These are phyloP conservation scores for Glyptemys insculpta DNA, from an alignment of 2,797 vertebrate genomes.

Conservation along the genomic window DNA sequence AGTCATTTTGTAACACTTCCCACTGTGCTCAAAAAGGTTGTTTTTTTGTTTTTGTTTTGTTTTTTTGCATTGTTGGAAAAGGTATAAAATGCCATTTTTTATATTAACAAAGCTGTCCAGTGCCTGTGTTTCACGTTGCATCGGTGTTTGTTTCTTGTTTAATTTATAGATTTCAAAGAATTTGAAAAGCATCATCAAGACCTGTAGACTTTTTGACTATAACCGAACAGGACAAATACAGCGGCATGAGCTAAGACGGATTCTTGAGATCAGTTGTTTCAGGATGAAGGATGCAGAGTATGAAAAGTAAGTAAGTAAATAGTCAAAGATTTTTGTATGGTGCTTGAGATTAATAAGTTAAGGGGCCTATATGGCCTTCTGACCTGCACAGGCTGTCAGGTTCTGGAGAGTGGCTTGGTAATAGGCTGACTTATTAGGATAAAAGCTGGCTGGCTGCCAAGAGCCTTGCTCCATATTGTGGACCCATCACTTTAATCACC, in stretches of 20 bases:
- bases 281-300: constrained; percentile 76
- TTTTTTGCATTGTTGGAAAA: constrained; percentile 1
- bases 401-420: neutral
- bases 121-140: neutral
- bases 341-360: neutral
- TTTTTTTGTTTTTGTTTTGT: neutral
- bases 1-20: constrained; percentile 22
- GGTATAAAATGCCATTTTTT: neutral
- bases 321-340: neutral
- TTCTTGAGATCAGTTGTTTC: constrained; percentile 78
- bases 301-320: constrained; percentile 71
- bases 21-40: neutral
- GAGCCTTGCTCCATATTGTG: neutral
- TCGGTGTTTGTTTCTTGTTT: constrained; percentile 4
- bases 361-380: constrained; percentile 3
- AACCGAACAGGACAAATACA: constrained; percentile 68
- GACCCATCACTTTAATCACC: constrained; percentile 28
- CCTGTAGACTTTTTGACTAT: constrained; percentile 77
- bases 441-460: neutral
- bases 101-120: neutral
- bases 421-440: neutral
- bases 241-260: constrained; percentile 55
- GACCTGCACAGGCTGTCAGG: constrained; percentile 29
- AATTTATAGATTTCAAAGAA: constrained; percentile 77
- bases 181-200: constrained; percentile 75